Evolutionary conservation across 1,140 invertebrate species (phyloP).

Genomic region (Phocides pigmalion): DNA sequence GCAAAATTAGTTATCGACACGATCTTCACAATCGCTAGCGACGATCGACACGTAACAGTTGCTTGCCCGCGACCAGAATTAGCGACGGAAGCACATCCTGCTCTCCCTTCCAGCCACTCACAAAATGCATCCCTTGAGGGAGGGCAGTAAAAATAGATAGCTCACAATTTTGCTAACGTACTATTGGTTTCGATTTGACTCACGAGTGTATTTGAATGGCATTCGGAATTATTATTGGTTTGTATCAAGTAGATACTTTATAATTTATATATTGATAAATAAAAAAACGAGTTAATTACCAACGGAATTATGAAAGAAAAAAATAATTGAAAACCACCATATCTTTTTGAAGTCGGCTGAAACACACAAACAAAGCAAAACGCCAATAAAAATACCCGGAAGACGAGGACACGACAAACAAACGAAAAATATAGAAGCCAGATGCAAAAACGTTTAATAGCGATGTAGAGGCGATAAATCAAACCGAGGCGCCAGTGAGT

Average conservation of each 20-base stretch:
- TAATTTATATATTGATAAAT: neutral
- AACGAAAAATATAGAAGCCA: constrained; percentile 15
- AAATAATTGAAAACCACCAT: too few relatives aligned
- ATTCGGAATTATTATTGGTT: neutral
- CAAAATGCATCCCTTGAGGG: constrained; percentile 17
- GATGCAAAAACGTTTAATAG: constrained; percentile 17
- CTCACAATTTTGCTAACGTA: neutral
- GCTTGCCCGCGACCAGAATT: constrained; percentile 23
- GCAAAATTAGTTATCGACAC: neutral
- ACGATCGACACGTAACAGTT: constrained; percentile 14
- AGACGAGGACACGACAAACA: constrained; percentile 9
- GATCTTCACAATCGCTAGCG: neutral
- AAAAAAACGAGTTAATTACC: too few relatives aligned
- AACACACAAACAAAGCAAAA: constrained; percentile 28
- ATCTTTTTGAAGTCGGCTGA: too few relatives aligned
- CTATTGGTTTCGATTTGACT: constrained; percentile 3
- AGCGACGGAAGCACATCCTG: constrained; percentile 47
- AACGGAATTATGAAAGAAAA: too few relatives aligned
- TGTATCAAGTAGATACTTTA: neutral
- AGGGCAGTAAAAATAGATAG: neutral
- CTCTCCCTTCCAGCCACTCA: constrained; percentile 18
- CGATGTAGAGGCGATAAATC: constrained; percentile 21
- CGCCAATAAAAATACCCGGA: constrained; percentile 24
- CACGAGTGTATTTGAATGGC: neutral
- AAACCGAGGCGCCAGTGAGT: constrained; percentile 30